Conservation (phyloP, 1,140 invertebrate genomes). For the Zaprionus ghesquierei region DNA sequence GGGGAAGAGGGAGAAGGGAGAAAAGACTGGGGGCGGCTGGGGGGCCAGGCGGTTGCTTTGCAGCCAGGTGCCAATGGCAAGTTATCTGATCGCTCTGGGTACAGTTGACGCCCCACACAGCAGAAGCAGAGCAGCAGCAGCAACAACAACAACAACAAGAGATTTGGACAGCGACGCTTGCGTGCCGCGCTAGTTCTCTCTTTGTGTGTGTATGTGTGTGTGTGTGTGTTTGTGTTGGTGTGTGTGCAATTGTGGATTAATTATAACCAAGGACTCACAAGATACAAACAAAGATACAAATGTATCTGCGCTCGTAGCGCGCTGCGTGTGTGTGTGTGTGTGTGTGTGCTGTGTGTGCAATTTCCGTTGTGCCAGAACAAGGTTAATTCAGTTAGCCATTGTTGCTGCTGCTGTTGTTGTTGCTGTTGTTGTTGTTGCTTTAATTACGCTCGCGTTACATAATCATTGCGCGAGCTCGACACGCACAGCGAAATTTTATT, state of each 20-base stretch:
- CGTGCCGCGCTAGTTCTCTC: conserved; percentile 39
- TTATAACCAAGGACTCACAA: conserved; percentile 76
- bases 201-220: conserved; percentile 1
- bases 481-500: conserved; percentile 37
- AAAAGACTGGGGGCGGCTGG: background rate
- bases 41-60: background rate
- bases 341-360: conserved; percentile 44
- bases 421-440: conserved; percentile 46
- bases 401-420: conserved; percentile 25
- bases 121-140: background rate
- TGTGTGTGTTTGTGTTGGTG: conserved; percentile 24
- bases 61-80: conserved; percentile 46
- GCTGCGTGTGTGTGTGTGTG: conserved; percentile 28
- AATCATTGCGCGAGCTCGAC: conserved; percentile 57
- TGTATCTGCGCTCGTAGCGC: conserved; percentile 55
- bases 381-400: conserved; percentile 77
- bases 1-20: background rate
- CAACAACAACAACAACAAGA: conserved; percentile 8
- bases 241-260: conserved; percentile 76
- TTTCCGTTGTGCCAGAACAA: conserved; percentile 73
- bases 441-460: conserved; percentile 73
- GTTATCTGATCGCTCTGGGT: conserved; percentile 47
- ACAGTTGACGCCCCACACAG: conserved; percentile 36
- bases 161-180: conserved; percentile 38
- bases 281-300: conserved; percentile 78